phyloP scores from a whole-genome alignment of 1,140 invertebrate genomes.

The Hyphantria cunea region DNA sequence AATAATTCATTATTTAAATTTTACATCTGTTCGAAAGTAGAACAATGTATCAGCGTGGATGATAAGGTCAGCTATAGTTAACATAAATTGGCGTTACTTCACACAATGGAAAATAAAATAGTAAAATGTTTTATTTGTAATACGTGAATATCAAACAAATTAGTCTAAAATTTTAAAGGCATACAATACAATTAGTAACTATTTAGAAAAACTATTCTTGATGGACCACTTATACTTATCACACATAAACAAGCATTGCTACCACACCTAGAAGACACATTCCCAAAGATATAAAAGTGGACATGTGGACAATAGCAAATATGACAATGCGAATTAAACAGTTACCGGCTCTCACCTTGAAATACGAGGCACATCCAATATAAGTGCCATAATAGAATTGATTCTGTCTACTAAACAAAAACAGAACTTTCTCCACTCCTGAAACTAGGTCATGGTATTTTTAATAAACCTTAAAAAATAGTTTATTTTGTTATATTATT shows the following conservation, averaged over 20 bases:
- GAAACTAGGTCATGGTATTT: background rate
- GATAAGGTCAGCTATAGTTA: constrained; percentile 1
- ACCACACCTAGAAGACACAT: background rate
- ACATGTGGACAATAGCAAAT: constrained; percentile 1
- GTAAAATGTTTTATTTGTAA: no score
- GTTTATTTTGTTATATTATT: no score
- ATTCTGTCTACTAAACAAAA: constrained; percentile 12
- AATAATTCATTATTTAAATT: constrained; percentile 20
- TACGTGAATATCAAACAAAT: no score
- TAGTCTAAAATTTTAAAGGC: no score
- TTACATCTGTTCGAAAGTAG: constrained; percentile 18
- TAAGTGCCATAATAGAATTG: constrained; percentile 16
- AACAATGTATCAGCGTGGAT: constrained; percentile 1
- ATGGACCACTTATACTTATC: no score
- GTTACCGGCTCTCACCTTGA: constrained; percentile 5
- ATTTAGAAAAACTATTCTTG: no score
- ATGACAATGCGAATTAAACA: constrained; percentile 21
- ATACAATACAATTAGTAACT: no score
- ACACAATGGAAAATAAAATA: background rate
- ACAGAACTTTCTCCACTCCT: background rate
- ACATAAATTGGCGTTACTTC: background rate
- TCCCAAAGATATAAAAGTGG: background rate
- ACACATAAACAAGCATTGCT: no score
- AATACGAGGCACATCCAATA: constrained; percentile 21
- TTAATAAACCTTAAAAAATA: no score